Conservation (phyloP, 1,140 invertebrate genomes). For the Rhagoletis pomonella region DNA sequence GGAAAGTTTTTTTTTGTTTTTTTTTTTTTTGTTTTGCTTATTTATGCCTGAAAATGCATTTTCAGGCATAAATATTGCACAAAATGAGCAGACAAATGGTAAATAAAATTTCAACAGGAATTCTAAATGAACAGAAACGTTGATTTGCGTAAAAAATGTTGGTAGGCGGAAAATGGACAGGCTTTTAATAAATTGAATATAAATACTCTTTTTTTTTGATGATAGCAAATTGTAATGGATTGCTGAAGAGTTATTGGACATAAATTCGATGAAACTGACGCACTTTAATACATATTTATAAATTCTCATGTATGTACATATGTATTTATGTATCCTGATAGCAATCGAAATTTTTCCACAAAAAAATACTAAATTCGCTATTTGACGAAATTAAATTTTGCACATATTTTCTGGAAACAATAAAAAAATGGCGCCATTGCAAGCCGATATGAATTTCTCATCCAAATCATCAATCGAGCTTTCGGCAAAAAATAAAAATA, state of each 20-base stretch:
- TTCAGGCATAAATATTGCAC: background rate
- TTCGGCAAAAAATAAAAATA: no score
- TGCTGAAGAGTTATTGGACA: background rate
- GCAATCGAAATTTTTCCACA: no score
- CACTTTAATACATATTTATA: background rate
- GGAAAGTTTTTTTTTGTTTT: background rate
- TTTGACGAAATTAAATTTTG: no score
- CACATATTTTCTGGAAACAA: no score
- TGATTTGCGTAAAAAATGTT: background rate
- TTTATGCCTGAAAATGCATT: background rate
- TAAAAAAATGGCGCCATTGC: no score
- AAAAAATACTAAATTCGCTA: no score
- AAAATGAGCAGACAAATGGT: constrained; percentile 31
- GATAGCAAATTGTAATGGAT: background rate
- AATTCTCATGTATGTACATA: background rate
- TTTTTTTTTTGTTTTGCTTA: background rate
- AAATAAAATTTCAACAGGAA: constrained; percentile 19
- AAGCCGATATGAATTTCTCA: no score
- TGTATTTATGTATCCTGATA: no score
- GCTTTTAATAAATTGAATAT: background rate
- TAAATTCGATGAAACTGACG: background rate
- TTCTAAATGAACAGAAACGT: background rate
- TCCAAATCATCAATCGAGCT: no score
- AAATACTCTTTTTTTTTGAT: background rate
- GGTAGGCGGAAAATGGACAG: background rate